Evolutionary conservation across 2,113 vertebrate genomes (phyloP), one percentile per base, ranked within the genome.

Genomic region (Varanus salvator): DNA sequence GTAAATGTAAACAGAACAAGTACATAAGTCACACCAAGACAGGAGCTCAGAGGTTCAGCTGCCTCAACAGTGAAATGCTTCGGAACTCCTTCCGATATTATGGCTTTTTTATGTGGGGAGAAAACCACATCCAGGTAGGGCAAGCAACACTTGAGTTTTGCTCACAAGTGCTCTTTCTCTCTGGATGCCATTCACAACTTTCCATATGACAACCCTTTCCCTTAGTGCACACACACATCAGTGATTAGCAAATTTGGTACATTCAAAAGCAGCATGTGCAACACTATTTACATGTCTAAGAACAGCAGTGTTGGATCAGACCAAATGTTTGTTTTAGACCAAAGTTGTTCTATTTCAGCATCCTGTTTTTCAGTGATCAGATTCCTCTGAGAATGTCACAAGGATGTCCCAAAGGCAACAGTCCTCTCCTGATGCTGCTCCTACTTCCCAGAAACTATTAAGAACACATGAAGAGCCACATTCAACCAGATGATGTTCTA

Each of bases 11-110:
- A 48, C 23, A 52, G 29, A 87, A 71, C 14, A 31, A 0, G 25
- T 90, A 85, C 25, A 85, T 52, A 88, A 50, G 86, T 69, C 86
- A 78, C 38, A 76, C 38, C 71, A 88, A 74, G 84, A 94, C 4
- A 21, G 9, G 4, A 4, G 60, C 21, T 64, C 88, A 95, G 94
- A 93, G 71, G n/a, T 52, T 74, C 71, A 74, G 31, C 31, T 74
- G 71, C 31, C 71, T 34, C 71, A 74, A 31, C 31, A 34, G 31
- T 74, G 31, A 34, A 64, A 19, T 64, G 60, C 68, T 69, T 69
- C 15, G 9, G 29, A 31, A 29, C 31, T n/a, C 25, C 31, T 74
- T 34, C n/a, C 29, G 12, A 74, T 14, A 34, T 25, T 69, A 29
- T 74, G 34, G n/a, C 71, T 74, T 34, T n/a, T 34, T 12, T 34